Conservation (phyloP, 2,113 vertebrate species). For the Leucopsar rothschildi region DNA sequence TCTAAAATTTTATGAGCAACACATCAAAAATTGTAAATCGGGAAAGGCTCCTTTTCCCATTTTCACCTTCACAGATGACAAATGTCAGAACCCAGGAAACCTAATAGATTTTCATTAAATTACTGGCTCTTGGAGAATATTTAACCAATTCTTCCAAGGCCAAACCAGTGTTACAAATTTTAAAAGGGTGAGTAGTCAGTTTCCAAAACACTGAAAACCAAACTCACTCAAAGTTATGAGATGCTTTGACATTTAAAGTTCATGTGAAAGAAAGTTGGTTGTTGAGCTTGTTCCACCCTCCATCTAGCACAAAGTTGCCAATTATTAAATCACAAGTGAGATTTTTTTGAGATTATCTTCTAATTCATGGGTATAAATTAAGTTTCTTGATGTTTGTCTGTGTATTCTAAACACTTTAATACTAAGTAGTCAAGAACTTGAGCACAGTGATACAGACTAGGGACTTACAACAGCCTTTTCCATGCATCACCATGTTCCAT, state of each 20-base stretch:
- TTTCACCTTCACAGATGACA: not conserved
- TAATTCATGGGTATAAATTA: not conserved
- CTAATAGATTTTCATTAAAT: not conserved
- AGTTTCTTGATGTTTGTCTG: not conserved
- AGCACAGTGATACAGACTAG: not conserved
- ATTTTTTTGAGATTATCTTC: not conserved
- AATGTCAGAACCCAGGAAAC: not conserved
- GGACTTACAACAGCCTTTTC: not conserved
- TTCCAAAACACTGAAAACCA: not conserved
- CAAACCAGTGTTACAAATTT: not conserved
- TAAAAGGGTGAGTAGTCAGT: not conserved
- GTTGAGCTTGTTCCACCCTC: not conserved
- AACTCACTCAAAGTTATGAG: not conserved
- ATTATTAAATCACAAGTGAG: not conserved
- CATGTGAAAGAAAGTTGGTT: not conserved
- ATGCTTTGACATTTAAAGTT: conserved; percentile 2
- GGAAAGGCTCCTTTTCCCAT: not conserved
- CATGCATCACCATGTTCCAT: not conserved
- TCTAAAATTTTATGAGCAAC: not conserved
- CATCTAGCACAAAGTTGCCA: not conserved
- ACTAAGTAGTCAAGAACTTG: not conserved
- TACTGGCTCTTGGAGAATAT: not conserved
- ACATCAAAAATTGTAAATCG: not conserved
- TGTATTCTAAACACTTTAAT: not conserved
- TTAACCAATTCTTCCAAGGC: not conserved